Evolutionary conservation across 2,888 invertebrate species (phyloP), one percentile per base, ranked within the genome.

Genomic region (Onthophagus sagittarius): DNA sequence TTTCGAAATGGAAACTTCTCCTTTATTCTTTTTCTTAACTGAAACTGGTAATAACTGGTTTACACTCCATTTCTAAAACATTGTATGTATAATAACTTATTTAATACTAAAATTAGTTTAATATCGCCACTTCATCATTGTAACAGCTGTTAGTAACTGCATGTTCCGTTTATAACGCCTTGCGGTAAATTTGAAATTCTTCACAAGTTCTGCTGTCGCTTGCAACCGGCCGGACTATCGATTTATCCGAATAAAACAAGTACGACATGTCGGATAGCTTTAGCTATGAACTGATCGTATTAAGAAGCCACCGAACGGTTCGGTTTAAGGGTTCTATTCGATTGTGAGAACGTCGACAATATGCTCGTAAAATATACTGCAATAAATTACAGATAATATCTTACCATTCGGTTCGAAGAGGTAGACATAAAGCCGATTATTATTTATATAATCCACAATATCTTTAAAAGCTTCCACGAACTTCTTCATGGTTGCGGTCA

Each of bases 371-470:
- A 67, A 67, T 31, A 67, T 67, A 67, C 67, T 67, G 31, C 67
- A 32, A 67, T 67, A 67, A 67, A 67, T 67, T 67, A 32, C 67
- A 23, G n/a, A 15, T 23, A 23, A 32, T 6, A 67, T 67, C 31
- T 67, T 15, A 6, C 67, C 23, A 11, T 67, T 67, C 67, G 67
- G n/a, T 23, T 32, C 23, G 15, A 67, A 31, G n/a, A 23, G 67
- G 15, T 7, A 53, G 67, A 67, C 67, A 23, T 67, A 67, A 67
- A 67, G 23, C 67, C 31, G 67, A 67, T 67, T 67, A 67, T n/a
- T 67, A 67, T 67, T 67, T 67, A 67, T 67, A 23, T 67, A 67
- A 67, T 67, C 67, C 23, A 67, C 67, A 67, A 67, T 67, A 67
- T 67, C 67, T 32, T 67, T 67, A 67, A 67, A 67, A 67, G 67